A percentile compares a stretch with the other conserved stretches of the same genome.
These are phyloP conservation scores for Drosophila lowei DNA, from an alignment of 1,140 invertebrate genomes.

Conservation along the genomic window DNA sequence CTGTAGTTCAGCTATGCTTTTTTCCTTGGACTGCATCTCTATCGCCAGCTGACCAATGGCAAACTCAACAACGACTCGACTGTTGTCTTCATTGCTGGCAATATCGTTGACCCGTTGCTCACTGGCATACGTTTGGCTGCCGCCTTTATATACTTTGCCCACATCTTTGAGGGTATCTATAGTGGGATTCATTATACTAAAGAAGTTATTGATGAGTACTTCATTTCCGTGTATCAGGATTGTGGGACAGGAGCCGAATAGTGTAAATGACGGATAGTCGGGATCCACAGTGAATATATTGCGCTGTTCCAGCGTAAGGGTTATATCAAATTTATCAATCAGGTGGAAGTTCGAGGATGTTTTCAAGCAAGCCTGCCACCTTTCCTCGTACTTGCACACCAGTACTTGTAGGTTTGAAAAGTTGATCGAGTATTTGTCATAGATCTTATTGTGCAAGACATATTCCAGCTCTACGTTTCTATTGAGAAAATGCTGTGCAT, in stretches of 20 bases:
- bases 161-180: constrained; percentile 55
- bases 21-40: constrained; percentile 92
- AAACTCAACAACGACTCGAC: constrained; percentile 93
- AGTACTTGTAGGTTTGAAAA: constrained; percentile 94
- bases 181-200: constrained; percentile 83
- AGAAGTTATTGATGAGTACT: constrained; percentile 89
- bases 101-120: constrained; percentile 39
- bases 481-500: constrained; percentile 50
- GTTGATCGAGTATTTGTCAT: constrained; percentile 93
- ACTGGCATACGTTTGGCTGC: constrained; percentile 27
- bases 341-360: constrained; percentile 93
- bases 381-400: constrained; percentile 93
- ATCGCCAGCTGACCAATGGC: constrained; percentile 94
- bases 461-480: constrained; percentile 85
- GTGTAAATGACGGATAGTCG: constrained; percentile 91
- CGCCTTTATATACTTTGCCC: constrained; percentile 82
- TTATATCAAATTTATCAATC: constrained; percentile 95
- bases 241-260: constrained; percentile 93
- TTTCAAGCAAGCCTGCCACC: constrained; percentile 93
- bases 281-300: constrained; percentile 93
- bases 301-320: constrained; percentile 91
- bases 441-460: constrained; percentile 89
- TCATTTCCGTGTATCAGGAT: constrained; percentile 95
- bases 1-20: constrained; percentile 94
- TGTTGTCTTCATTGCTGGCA: constrained; percentile 62